These are phyloP conservation scores for Oreochromis aureus DNA, from an alignment of 2,113 vertebrate genomes.

Conservation along the genomic window DNA sequence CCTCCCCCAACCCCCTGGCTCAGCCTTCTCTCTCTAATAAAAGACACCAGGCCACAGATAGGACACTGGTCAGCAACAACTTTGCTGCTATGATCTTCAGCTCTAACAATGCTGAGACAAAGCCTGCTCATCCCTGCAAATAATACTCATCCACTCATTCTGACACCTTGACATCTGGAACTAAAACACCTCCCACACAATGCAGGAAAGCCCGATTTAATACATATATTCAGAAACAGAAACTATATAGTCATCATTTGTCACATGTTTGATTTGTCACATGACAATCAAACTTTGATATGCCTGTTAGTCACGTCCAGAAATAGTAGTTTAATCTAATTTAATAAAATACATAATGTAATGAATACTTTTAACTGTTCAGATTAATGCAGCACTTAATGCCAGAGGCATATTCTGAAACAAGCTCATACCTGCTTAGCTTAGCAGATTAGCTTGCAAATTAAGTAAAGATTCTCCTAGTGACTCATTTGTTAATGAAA, in stretches of 20 bases:
- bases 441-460: not conserved
- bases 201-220: not conserved
- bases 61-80: constrained; percentile 52
- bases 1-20: constrained; percentile 52
- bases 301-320: not conserved
- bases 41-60: constrained; percentile 52
- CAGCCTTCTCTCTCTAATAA: constrained; percentile 55
- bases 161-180: not conserved
- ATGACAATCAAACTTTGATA: not conserved
- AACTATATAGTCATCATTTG: not conserved
- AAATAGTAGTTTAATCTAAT: not conserved
- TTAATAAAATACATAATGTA: not conserved
- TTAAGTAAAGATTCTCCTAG: not conserved
- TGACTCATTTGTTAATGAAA: not conserved
- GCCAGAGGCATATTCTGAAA: not conserved
- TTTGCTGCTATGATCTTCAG: constrained; percentile 47
- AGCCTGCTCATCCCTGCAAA: not conserved
- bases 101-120: constrained; percentile 17
- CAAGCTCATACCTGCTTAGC: not conserved
- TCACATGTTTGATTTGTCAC: not conserved
- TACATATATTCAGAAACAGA: not conserved
- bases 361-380: not conserved
- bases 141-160: not conserved
- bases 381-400: not conserved
- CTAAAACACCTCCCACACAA: constrained; percentile 8